Evolutionary conservation across 92 coral and sea anemone species (phyloP).

Genomic region (Porites cylindrica): DNA sequence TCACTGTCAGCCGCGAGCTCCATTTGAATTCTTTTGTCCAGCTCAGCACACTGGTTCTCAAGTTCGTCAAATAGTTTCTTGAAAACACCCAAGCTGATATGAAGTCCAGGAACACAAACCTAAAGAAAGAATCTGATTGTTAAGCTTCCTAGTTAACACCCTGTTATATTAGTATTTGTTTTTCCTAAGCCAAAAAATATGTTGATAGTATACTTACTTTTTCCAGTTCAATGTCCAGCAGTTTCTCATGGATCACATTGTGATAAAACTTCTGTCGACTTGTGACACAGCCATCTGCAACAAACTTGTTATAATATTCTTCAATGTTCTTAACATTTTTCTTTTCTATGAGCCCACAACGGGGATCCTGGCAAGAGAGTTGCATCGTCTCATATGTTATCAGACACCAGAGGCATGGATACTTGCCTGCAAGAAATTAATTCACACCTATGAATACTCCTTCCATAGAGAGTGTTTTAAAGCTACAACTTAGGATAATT

Average conservation of each 20-base stretch:
- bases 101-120: conserved; percentile 66
- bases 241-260: background rate
- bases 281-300: background rate
- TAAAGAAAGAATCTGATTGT: background rate
- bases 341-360: background rate
- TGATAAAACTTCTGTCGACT: background rate
- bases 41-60: conserved; percentile 47
- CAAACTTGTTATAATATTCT: background rate
- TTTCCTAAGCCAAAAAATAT: background rate
- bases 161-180: background rate
- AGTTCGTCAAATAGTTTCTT: conserved; percentile 52
- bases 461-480: background rate
- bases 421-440: conserved; percentile 1
- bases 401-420: too few species aligned
- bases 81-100: conserved; percentile 41
- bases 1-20: conserved; percentile 28
- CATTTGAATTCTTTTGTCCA: conserved; percentile 34
- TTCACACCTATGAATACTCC: too few species aligned
- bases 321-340: background rate
- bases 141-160: too few species aligned
- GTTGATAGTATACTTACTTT: background rate
- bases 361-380: background rate
- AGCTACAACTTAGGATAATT: background rate
- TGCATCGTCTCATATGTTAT: background rate
- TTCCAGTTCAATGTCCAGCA: conserved; percentile 4